Conservation (phyloP, 2,113 vertebrate species). For the Melanerpes formicivorus region DNA sequence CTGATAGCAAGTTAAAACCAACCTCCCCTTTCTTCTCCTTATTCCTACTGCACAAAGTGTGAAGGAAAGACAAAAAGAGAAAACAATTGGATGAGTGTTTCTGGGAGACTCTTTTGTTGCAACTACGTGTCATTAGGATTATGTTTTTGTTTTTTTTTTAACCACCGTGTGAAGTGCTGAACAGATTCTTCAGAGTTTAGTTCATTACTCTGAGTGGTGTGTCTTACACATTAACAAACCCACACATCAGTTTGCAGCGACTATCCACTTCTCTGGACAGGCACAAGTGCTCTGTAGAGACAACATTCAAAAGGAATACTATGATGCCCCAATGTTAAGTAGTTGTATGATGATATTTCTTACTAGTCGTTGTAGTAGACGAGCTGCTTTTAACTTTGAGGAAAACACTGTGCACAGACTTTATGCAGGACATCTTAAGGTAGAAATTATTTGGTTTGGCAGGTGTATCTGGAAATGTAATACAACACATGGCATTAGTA, state of each 20-base stretch:
- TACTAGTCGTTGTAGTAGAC: not conserved
- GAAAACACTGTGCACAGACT: not conserved
- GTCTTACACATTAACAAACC: rapidly evolving
- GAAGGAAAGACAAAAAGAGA: not conserved
- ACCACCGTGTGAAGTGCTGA: not conserved
- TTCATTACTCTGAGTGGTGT: not conserved
- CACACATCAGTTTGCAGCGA: rapidly evolving
- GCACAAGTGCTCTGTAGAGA: rapidly evolving
- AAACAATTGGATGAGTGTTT: not conserved
- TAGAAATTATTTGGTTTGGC: not conserved
- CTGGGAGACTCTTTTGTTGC: not conserved
- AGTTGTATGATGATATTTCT: not conserved
- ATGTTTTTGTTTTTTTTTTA: not conserved
- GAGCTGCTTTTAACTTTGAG: not conserved
- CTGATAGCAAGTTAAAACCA: not conserved
- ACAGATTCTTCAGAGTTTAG: not conserved
- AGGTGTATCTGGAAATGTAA: not conserved
- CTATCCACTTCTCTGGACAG: not conserved
- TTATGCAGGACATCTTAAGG: not conserved
- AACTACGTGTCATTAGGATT: not conserved
- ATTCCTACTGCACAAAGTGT: not conserved
- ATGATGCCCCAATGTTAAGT: not conserved
- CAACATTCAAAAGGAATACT: rapidly evolving
- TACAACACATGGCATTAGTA: not conserved
- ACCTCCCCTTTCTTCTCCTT: not conserved